phyloP scores from a whole-genome alignment of 2,888 invertebrate species.

The Cerastoderma edule region DNA sequence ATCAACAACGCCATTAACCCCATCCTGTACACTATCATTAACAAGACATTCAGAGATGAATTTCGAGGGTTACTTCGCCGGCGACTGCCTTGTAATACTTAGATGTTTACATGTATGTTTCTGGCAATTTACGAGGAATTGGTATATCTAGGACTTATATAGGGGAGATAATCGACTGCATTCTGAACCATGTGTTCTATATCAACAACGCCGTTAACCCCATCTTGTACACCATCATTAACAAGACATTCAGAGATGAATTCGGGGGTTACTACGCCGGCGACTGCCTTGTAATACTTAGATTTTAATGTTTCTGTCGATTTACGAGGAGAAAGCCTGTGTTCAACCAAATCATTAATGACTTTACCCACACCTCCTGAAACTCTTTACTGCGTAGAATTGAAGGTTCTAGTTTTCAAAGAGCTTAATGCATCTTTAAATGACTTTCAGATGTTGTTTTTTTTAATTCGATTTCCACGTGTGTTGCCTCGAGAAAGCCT shows the following conservation, averaged over 20 bases:
- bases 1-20: slow-evolving; percentile 64
- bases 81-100: not conserved
- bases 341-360: too few species aligned
- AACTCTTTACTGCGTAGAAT: too few species aligned
- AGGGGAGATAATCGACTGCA: slow-evolving; percentile 27
- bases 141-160: slow-evolving; percentile 31
- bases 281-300: not conserved
- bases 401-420: too few species aligned
- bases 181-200: slow-evolving; percentile 61
- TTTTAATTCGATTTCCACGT: too few species aligned
- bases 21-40: slow-evolving; percentile 60
- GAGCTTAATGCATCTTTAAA: too few species aligned
- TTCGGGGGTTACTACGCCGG: slow-evolving; percentile 28
- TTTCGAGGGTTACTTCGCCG: slow-evolving; percentile 32
- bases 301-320: too few species aligned
- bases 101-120: not conserved
- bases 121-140: too few species aligned
- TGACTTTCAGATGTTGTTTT: too few species aligned
- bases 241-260: slow-evolving; percentile 55
- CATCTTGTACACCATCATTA: slow-evolving; percentile 60
- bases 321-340: too few species aligned
- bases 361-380: too few species aligned
- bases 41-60: slow-evolving; percentile 55
- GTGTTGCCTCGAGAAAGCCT: too few species aligned
- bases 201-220: slow-evolving; percentile 64